Evolutionary conservation across 2,888 invertebrate species (phyloP).

Genomic region (Cosmopolites sordidus): DNA sequence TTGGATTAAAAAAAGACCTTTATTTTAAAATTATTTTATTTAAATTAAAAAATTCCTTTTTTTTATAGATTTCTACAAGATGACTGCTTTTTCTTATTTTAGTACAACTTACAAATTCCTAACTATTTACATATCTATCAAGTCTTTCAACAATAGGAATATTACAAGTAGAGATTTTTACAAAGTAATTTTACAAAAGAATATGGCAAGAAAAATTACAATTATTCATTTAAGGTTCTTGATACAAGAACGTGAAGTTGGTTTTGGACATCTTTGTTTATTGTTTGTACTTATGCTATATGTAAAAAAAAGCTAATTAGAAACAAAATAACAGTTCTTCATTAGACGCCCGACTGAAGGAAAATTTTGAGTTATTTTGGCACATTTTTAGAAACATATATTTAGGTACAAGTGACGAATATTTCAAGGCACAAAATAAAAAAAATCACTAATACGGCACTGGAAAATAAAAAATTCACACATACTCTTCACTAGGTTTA

Average conservation of each 20-base stretch:
- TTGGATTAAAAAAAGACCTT: background rate
- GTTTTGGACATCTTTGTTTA: background rate
- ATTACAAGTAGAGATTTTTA: constrained; percentile 12
- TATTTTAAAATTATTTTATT: background rate
- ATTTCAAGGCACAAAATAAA: constrained; percentile 17
- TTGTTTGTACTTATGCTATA: background rate
- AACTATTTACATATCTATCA: constrained; percentile 22
- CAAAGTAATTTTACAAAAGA: constrained; percentile 27
- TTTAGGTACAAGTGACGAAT: background rate
- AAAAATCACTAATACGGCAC: constrained; percentile 22
- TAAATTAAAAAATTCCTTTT: background rate
- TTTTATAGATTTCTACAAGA: constrained; percentile 5
- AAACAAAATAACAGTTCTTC: too few species aligned
- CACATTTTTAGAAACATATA: background rate
- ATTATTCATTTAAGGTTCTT: constrained; percentile 35
- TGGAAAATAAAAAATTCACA: constrained; percentile 49
- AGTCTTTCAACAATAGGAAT: constrained; percentile 25
- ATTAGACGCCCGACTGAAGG: too few species aligned
- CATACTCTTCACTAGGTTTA: constrained; percentile 87
- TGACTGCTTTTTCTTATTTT: constrained; percentile 10
- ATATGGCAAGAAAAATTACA: constrained; percentile 45
- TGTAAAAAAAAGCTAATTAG: too few species aligned
- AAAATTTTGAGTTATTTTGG: too few species aligned
- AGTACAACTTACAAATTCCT: constrained; percentile 13
- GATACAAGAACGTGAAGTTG: constrained; percentile 43